Evolutionary conservation across 2,113 vertebrate genomes (phyloP), one percentile per base, ranked within the genome.

Genomic region (Larimichthys crocea): DNA sequence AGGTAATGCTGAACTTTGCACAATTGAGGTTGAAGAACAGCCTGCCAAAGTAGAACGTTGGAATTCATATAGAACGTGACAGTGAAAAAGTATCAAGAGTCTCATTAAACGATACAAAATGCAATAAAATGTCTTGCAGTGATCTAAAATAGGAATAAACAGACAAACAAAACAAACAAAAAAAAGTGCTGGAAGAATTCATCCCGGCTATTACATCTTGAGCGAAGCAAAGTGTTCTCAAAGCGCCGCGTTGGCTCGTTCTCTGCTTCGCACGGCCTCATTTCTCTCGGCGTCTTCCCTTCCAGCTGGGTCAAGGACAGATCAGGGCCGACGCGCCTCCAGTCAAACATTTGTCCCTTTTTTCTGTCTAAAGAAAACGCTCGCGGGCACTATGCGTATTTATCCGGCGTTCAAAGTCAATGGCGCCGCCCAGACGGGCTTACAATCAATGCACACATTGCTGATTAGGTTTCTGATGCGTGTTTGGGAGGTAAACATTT

Each of bases 401-500:
- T 93, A 85, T 87, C 83, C 85, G 71, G 55, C 49, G 16, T 79
- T 85, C 50, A 65, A 35, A 88, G 90, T 88, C 86, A 88, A 85
- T 84, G 66, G 3, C 50, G 35, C 53, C 76, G 35, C 74, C 35
- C 86, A 85, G 87, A 85, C 85, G 82, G 83, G 68, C 80, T 78
- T 68, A 81, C 74, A 89, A 76, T 88, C 80, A 82, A 68, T 78
- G 80, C 87, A 91, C 90, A 90, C 86, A 83, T 4, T 67, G 84
- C 86, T 88, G 86, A 91, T 91, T 89, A 86, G 76, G 84, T 74
- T 89, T 89, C 86, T 81, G 88, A 74, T 68, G 89, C 83, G 55
- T 88, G 60, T 92, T 92, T 89, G 86, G 84, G 68, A 76, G 74
- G 89, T 86, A 89, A 92, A 92, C 89, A 93, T 92, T 91, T 87